Percentiles rank a stretch among this genome's conserved stretches.
phyloP scores from a whole-genome alignment of 2,797 vertebrate genomes.

The Australoheros facetus region DNA sequence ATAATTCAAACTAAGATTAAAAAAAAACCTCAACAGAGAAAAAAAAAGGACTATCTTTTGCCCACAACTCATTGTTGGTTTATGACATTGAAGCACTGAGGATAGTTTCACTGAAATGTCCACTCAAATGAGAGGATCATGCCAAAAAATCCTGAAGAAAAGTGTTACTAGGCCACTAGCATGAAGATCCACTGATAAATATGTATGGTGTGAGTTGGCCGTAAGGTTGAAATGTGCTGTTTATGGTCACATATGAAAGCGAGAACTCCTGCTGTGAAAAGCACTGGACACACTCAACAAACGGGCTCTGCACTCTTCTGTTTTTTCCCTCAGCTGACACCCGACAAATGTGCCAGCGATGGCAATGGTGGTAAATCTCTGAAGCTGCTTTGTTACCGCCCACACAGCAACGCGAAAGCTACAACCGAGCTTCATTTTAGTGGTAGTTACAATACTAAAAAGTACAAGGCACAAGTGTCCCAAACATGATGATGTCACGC shows the following conservation, averaged over 20 bases:
- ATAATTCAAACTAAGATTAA: constrained; percentile 91
- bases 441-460: constrained; percentile 59
- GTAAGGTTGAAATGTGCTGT: constrained; percentile 62
- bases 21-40: constrained; percentile 38
- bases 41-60: constrained; percentile 49
- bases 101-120: constrained; percentile 75
- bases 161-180: constrained; percentile 24
- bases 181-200: constrained; percentile 37
- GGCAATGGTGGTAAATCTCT: constrained; percentile 43
- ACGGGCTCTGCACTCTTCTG: constrained; percentile 60
- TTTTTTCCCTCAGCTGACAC: constrained; percentile 46
- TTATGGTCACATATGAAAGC: constrained; percentile 59
- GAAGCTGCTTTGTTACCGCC: constrained; percentile 31
- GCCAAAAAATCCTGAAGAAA: constrained; percentile 33
- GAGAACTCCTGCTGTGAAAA: constrained; percentile 63
- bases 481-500: constrained; percentile 64
- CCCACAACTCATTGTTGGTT: constrained; percentile 87
- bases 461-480: constrained; percentile 86
- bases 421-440: constrained; percentile 73
- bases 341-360: constrained; percentile 54
- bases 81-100: constrained; percentile 87
- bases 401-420: constrained; percentile 68
- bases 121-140: constrained; percentile 44
- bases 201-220: constrained; percentile 45
- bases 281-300: constrained; percentile 62